These are phyloP conservation scores for Agrotis exclamationis DNA, from an alignment of 2,888 invertebrate genomes.

Conservation along the genomic window DNA sequence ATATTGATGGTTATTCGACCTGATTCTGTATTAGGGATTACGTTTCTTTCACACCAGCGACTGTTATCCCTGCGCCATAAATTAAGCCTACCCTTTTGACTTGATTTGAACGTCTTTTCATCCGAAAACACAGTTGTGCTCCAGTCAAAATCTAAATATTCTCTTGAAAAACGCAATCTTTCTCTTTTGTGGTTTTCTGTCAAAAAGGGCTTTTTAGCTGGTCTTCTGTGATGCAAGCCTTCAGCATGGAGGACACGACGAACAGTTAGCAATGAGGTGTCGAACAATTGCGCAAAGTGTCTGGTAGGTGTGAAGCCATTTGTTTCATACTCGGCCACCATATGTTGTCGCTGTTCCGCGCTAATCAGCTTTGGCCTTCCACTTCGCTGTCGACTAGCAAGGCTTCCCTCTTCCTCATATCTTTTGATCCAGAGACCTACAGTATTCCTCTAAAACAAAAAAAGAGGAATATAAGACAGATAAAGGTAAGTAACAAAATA, in stretches of 20 bases:
- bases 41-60: not conserved
- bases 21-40: not conserved
- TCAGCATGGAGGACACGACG: not conserved
- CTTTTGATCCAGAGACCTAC: too few relatives aligned
- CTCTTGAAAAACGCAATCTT: not conserved
- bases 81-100: conserved; percentile 1
- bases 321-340: not conserved
- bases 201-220: not conserved
- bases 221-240: not conserved
- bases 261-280: not conserved
- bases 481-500: too few relatives aligned
- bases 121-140: not conserved
- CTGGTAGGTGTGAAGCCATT: not conserved
- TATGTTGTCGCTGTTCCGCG: not conserved
- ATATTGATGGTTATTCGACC: too few relatives aligned
- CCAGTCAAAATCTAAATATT: not conserved
- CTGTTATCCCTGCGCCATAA: not conserved
- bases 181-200: not conserved
- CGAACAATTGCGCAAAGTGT: not conserved
- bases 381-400: too few relatives aligned
- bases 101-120: not conserved
- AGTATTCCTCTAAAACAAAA: too few relatives aligned
- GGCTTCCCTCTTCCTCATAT: too few relatives aligned
- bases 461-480: too few relatives aligned
- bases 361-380: too few relatives aligned